Evolutionary conservation across 2,888 invertebrate species (phyloP).

Genomic region (Tanytarsus gracilentus): DNA sequence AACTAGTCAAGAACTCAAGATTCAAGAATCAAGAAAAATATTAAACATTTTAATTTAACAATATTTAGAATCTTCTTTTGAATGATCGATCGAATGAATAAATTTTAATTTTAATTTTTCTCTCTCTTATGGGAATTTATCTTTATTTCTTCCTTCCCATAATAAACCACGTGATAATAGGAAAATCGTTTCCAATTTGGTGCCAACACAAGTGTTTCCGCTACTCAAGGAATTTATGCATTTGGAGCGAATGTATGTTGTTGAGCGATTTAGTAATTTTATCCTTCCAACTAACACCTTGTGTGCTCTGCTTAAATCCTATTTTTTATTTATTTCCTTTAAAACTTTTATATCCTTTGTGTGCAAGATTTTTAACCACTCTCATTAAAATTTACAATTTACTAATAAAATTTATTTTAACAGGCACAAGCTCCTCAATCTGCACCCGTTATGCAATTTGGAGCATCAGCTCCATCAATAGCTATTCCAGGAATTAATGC

Average conservation of each 20-base stretch:
- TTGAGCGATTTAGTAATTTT: neutral
- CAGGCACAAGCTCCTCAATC: neutral
- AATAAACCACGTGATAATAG: neutral
- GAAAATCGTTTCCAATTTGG: conserved; percentile 16
- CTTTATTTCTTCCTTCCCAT: too few relatives aligned
- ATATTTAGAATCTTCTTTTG: neutral
- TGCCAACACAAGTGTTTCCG: conserved; percentile 4
- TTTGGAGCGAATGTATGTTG: conserved; percentile 20
- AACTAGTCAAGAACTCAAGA: too few relatives aligned
- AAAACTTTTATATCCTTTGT: neutral
- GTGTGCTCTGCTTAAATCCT: too few relatives aligned
- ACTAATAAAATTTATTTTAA: neutral
- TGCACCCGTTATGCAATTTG: conserved; percentile 16
- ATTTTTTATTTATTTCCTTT: too few relatives aligned
- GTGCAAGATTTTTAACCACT: too few relatives aligned
- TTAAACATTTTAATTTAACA: neutral
- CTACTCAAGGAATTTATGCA: conserved; percentile 11
- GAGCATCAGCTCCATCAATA: neutral
- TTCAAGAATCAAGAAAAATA: too few relatives aligned
- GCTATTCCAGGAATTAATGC: neutral
- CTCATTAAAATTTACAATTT: too few relatives aligned
- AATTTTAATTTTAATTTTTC: neutral
- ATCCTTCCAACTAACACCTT: too few relatives aligned
- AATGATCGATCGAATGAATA: conserved; percentile 1
- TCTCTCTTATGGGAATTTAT: neutral